Evolutionary conservation across 2,797 vertebrate genomes (phyloP).

Genomic region (Eurystomus glaucurus): DNA sequence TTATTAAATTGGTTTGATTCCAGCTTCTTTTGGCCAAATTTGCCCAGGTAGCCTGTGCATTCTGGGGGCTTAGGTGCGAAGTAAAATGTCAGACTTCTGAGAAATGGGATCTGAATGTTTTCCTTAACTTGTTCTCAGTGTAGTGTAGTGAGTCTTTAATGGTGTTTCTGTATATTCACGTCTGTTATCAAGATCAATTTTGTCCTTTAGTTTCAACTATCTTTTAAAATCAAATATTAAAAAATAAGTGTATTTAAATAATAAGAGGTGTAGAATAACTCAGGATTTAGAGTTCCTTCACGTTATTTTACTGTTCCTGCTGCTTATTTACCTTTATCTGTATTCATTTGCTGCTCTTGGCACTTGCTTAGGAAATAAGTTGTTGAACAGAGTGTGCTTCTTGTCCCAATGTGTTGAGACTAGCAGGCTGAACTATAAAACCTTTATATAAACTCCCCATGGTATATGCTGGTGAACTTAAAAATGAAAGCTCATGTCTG

Average conservation of each 20-base stretch:
- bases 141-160: background rate
- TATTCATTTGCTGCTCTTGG: background rate
- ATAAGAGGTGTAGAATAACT: background rate
- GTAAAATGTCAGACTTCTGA: background rate
- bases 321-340: background rate
- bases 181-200: background rate
- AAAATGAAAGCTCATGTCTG: background rate
- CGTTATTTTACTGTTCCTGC: background rate
- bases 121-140: background rate
- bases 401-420: background rate
- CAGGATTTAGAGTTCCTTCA: background rate
- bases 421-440: background rate
- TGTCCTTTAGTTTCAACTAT: background rate
- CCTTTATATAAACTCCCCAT: background rate
- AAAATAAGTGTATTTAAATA: background rate
- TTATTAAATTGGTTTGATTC: background rate
- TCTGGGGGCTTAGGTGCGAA: background rate
- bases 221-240: background rate
- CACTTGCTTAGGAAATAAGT: background rate
- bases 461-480: background rate
- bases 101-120: background rate
- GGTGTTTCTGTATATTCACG: background rate
- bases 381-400: background rate
- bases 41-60: background rate
- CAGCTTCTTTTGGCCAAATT: background rate